phyloP scores from a whole-genome alignment of 2,888 invertebrate species.

The Bembecia ichneumoniformis region DNA sequence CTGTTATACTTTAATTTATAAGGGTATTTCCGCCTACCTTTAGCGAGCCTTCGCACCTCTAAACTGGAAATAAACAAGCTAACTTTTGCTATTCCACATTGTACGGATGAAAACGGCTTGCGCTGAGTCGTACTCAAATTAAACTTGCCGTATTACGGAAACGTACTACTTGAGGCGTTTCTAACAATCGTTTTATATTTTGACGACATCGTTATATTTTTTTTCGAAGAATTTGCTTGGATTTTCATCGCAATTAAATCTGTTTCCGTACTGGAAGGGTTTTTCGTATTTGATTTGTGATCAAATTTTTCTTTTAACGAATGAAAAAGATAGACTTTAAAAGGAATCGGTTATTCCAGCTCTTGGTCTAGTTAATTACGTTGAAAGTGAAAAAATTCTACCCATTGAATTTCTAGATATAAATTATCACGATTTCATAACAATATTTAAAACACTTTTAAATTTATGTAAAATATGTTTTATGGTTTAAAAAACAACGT shows the following conservation, averaged over 20 bases:
- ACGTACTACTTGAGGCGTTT: conserved; percentile 23
- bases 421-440: no score
- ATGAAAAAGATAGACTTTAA: neutral
- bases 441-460: no score
- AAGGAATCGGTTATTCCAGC: no score
- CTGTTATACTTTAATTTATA: no score
- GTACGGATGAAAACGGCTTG: conserved; percentile 29
- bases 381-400: no score
- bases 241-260: no score
- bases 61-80: conserved; percentile 51
- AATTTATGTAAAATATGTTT: no score
- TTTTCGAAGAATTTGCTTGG: neutral
- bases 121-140: conserved; percentile 35
- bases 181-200: conserved; percentile 16
- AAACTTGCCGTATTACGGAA: conserved; percentile 36
- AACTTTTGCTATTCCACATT: conserved; percentile 53
- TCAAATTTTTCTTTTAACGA: neutral
- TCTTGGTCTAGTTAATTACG: no score
- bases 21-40: neutral
- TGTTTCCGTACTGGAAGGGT: no score
- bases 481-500: no score
- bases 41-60: conserved; percentile 27
- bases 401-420: no score
- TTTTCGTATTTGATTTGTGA: neutral
- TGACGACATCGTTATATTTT: conserved; percentile 1